These are phyloP conservation scores for Marcusenius ussheri DNA, from an alignment of 2,113 vertebrate genomes.

Conservation along the genomic window DNA sequence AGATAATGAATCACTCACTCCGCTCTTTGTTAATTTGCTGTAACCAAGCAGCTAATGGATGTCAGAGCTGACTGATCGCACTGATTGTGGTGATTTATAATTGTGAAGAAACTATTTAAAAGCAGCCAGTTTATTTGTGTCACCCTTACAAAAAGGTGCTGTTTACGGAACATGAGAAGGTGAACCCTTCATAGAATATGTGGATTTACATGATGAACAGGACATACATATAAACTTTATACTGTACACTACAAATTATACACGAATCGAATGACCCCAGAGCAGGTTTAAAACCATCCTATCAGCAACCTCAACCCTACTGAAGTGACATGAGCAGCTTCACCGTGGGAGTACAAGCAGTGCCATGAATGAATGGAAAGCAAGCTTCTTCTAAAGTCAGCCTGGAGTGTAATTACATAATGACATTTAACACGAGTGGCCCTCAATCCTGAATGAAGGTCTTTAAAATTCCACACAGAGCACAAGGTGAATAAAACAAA, in stretches of 20 bases:
- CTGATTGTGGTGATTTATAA: slow-evolving; percentile 88
- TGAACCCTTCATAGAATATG: not conserved
- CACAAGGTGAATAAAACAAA: slow-evolving; percentile 36
- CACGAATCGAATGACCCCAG: not conserved
- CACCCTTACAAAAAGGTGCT: slow-evolving; percentile 24
- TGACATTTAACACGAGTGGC: slow-evolving; percentile 51
- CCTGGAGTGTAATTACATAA: slow-evolving; percentile 50
- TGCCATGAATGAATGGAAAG: not conserved
- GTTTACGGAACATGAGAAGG: slow-evolving; percentile 6
- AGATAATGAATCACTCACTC: slow-evolving; percentile 89
- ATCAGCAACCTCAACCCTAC: not conserved
- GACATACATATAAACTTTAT: slow-evolving; percentile 7
- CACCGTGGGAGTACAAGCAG: slow-evolving; percentile 22
- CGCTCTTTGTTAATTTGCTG: slow-evolving; percentile 91
- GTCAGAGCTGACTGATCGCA: slow-evolving; percentile 87
- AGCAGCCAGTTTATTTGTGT: slow-evolving; percentile 78
- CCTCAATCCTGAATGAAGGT: slow-evolving; percentile 44
- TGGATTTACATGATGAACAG: not conserved
- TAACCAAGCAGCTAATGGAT: slow-evolving; percentile 90
- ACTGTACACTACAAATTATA: slow-evolving; percentile 27
- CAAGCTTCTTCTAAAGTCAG: slow-evolving; percentile 34
- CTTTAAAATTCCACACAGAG: slow-evolving; percentile 39
- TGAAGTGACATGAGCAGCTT: slow-evolving; percentile 25
- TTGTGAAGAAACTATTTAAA: slow-evolving; percentile 86
- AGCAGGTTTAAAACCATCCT: slow-evolving; percentile 13